phyloP scores from a whole-genome alignment of 2,888 invertebrate genomes.

The Endotricha flammealis region DNA sequence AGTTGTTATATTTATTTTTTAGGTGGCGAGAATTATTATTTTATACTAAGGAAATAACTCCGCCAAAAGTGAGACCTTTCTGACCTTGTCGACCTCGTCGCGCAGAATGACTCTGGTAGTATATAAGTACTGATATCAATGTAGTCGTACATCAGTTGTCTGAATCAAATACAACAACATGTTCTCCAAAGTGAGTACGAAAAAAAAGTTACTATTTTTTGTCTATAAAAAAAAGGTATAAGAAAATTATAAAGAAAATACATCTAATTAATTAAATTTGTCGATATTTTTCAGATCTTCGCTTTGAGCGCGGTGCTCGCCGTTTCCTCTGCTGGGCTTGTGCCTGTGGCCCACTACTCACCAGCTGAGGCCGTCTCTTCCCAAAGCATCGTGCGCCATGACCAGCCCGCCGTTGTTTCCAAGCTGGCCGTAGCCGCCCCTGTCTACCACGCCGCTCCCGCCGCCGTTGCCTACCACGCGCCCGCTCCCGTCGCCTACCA shows the following conservation, averaged over 20 bases:
- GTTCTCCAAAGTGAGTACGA: conserved; percentile 60
- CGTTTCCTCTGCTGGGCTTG: conserved; percentile 51
- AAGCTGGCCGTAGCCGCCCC: conserved; percentile 26
- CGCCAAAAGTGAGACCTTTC: conserved; percentile 23
- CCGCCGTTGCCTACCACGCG: conserved; percentile 22
- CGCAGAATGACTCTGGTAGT: conserved; percentile 45
- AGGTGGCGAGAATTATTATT: background rate
- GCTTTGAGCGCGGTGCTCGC: conserved; percentile 52
- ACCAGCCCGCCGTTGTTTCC: conserved; percentile 29
- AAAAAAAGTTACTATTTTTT: conserved; percentile 1
- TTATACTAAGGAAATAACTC: background rate
- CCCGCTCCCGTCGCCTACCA: conserved; percentile 22
- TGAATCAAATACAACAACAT: conserved; percentile 43
- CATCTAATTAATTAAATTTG: background rate
- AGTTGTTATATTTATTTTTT: background rate
- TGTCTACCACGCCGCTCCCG: conserved; percentile 22
- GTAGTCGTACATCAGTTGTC: conserved; percentile 49
- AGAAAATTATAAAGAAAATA: conserved; percentile 1
- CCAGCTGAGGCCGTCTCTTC: conserved; percentile 55
- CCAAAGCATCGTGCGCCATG: conserved; percentile 53
- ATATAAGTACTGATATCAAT: conserved; percentile 46
- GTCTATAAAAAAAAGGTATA: conserved; percentile 7
- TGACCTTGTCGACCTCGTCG: conserved; percentile 61
- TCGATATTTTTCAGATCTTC: conserved; percentile 46
- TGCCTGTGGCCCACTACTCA: conserved; percentile 58